phyloP scores from a whole-genome alignment of 2,888 invertebrate genomes.

The Dysmachus trigonus region DNA sequence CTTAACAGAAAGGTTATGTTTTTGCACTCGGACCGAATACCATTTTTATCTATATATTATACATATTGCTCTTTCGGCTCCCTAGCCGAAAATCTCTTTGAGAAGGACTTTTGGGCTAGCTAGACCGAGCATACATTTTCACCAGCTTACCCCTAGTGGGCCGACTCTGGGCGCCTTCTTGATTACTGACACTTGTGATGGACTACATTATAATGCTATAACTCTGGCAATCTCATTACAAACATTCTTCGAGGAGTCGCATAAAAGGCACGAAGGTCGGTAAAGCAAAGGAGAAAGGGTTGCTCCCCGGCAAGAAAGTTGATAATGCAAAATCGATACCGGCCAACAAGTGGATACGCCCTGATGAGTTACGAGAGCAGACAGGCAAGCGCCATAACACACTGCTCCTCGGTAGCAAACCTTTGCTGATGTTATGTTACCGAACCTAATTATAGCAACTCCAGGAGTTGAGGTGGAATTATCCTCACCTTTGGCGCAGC shows the following conservation, averaged over 20 bases:
- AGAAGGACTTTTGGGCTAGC: not conserved
- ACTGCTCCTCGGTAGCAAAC: not conserved
- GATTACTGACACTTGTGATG: not conserved
- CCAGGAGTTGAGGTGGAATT: not conserved
- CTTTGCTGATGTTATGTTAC: not conserved
- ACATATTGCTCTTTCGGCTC: not conserved
- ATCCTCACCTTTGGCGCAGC: not conserved
- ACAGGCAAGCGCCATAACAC: constrained; percentile 43
- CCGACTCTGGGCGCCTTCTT: not conserved
- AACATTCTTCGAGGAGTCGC: not conserved
- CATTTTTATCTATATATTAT: not conserved
- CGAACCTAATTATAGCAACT: constrained; percentile 12
- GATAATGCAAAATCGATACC: constrained; percentile 47
- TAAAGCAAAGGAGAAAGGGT: not conserved
- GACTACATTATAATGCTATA: not conserved
- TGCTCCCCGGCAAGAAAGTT: constrained; percentile 10
- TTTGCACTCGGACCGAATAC: not conserved
- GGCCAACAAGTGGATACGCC: constrained; percentile 49
- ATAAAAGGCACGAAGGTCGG: not conserved
- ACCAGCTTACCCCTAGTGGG: not conserved
- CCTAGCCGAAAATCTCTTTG: not conserved
- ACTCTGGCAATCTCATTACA: not conserved
- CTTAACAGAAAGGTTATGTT: not conserved
- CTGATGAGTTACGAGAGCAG: constrained; percentile 37
- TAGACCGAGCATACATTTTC: not conserved